Base-by-base conservation (phyloP, 2,797 vertebrate species). In the Holocentrus rufus region DNA sequence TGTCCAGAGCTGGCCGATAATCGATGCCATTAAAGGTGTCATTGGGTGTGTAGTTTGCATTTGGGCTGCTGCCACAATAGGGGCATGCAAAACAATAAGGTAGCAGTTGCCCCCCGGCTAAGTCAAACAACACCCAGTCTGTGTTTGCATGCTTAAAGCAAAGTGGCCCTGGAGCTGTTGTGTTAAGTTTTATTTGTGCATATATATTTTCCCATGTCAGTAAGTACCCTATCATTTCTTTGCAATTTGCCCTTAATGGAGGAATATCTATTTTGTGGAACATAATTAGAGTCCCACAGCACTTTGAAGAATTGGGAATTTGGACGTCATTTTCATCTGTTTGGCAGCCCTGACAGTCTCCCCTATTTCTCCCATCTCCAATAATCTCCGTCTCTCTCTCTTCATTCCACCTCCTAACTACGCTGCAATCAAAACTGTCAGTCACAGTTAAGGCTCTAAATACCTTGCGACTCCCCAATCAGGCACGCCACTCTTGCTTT, bases 361-460 rank as follows among this genome's bases (percentile, higher is more conserved):
- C 53, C 56, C 52, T 36, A 6, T 74, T 47, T 60, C 68, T 70
- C 58, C 44, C 30, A n/a, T 82, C 82, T 87, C 85, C 68, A 65
- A 76, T 87, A 76, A 85, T 87, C 85, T 83, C 76, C 46, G 64
- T 86, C 66, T 80, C 70, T 69, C 70, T 69, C 69, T 15, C 65
- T 85, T 85, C 80, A 70, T 83, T 89, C 73, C 62, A 27, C 71
- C n/a, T 77, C 70, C 57, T 87, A 84, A 87, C 85, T 69, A 42
- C 57, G 73, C 84, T 30, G 70, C 79, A 84, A 91, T 91, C 85
- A 89, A 53, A 88, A 23, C 81, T 86, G 90, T 88, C 91, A 91
- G 78, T 92, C 90, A 85, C 87, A 88, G 78, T 92, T 90, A 84
- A 64, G 81, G 76, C 80, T 77, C 75, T 85, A 88, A 90, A 90